These are phyloP conservation scores for Manduca sexta DNA, from an alignment of 1,140 invertebrate species.

Conservation along the genomic window DNA sequence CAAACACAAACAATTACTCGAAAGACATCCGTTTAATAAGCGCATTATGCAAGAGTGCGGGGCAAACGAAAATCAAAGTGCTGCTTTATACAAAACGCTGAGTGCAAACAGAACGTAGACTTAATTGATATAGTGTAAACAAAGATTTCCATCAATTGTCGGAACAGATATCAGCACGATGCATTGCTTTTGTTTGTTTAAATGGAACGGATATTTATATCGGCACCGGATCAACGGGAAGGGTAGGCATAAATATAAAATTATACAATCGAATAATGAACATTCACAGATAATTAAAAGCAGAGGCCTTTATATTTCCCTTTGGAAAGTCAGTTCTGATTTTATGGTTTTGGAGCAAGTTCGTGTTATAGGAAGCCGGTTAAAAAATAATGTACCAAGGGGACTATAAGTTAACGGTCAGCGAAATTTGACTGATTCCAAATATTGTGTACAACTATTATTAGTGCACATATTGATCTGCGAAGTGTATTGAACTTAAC, in stretches of 20 bases:
- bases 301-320: too few relatives aligned
- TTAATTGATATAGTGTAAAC: conserved; percentile 70
- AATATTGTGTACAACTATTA: too few relatives aligned
- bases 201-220: conserved; percentile 22
- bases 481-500: too few relatives aligned
- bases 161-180: conserved; percentile 37
- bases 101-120: conserved; percentile 60
- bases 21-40: conserved; percentile 9
- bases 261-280: conserved; percentile 3
- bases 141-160: conserved; percentile 48
- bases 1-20: neutral
- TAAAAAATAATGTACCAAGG: too few relatives aligned
- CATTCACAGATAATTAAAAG: too few relatives aligned
- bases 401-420: too few relatives aligned
- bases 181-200: conserved; percentile 37
- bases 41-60: conserved; percentile 10
- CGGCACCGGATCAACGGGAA: conserved; percentile 8
- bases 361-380: too few relatives aligned
- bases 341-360: too few relatives aligned
- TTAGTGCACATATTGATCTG: too few relatives aligned
- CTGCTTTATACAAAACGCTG: conserved; percentile 42
- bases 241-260: conserved; percentile 14
- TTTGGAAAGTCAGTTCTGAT: too few relatives aligned
- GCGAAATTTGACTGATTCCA: too few relatives aligned
- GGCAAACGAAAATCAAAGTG: conserved; percentile 58